phyloP scores from a whole-genome alignment of 2,113 vertebrate species.

The Ifrita kowaldi region DNA sequence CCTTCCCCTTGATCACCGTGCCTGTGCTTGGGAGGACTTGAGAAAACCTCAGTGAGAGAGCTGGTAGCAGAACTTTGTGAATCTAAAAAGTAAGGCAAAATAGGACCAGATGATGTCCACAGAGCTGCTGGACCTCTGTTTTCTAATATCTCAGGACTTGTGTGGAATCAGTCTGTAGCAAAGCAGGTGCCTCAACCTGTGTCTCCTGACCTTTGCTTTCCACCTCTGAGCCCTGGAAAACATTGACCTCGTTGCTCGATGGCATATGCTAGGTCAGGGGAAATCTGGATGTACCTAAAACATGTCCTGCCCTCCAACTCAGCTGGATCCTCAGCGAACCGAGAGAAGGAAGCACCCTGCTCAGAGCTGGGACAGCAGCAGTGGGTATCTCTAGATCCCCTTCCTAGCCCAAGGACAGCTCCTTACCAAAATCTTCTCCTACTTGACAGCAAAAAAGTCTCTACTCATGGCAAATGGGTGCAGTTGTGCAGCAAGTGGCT shows the following conservation, averaged over 20 bases:
- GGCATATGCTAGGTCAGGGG: not conserved
- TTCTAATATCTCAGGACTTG: not conserved
- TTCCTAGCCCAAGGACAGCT: not conserved
- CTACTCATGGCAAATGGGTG: rapidly evolving
- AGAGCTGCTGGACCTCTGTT: not conserved
- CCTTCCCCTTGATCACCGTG: not conserved
- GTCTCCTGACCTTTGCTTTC: not conserved
- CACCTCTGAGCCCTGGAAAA: not conserved
- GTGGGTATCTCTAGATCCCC: not conserved
- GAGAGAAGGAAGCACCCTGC: not conserved
- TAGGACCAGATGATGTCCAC: not conserved
- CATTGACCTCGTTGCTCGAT: rapidly evolving
- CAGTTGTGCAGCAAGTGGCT: not conserved
- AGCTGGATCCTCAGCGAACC: not conserved
- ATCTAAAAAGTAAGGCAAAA: not conserved
- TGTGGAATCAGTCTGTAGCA: not conserved
- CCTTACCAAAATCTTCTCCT: not conserved
- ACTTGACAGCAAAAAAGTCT: not conserved
- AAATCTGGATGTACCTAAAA: not conserved
- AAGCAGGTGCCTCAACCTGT: not conserved
- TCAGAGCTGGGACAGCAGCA: not conserved
- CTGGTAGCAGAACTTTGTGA: not conserved
- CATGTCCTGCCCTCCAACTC: rapidly evolving
- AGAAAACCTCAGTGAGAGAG: not conserved
- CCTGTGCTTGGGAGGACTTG: not conserved